Conservation (phyloP, 2,113 vertebrate genomes). For the Pseudolaguvia tuberculata region DNA sequence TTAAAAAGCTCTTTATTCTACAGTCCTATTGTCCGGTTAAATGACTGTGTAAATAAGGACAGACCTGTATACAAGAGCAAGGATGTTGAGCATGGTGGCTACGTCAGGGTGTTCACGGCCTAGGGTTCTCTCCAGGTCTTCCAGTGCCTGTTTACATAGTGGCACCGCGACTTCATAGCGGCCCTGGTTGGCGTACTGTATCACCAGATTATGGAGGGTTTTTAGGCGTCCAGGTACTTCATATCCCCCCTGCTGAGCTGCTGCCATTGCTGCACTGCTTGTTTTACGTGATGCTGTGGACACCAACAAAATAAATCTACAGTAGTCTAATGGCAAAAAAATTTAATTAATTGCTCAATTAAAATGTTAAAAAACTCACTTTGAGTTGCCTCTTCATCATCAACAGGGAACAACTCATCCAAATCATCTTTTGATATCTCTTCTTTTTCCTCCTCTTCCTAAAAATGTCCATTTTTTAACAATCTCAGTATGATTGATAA, state of each 20-base stretch:
- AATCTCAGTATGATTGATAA: background rate
- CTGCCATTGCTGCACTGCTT: conserved; percentile 66
- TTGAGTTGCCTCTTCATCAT: conserved; percentile 70
- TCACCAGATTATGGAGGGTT: conserved; percentile 82
- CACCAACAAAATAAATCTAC: background rate
- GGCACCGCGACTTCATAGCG: conserved; percentile 84
- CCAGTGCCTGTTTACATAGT: conserved; percentile 81
- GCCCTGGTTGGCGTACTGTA: conserved; percentile 84
- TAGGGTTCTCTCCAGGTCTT: conserved; percentile 82
- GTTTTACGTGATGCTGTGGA: conserved; percentile 66
- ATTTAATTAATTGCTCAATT: background rate
- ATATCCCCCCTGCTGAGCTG: conserved; percentile 78
- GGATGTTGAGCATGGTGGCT: conserved; percentile 85
- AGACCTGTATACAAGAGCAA: conserved; percentile 81
- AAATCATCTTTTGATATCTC: conserved; percentile 74
- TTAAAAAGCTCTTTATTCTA: too few relatives aligned
- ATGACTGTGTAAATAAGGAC: background rate
- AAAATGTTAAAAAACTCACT: conserved; percentile 58
- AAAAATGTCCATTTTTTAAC: background rate
- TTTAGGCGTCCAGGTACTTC: conserved; percentile 78
- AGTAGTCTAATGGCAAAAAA: background rate
- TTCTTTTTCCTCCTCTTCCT: conserved; percentile 76
- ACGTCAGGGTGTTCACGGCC: conserved; percentile 83
- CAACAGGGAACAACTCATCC: conserved; percentile 82
- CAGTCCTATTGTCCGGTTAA: background rate